phyloP scores from a whole-genome alignment of 2,797 vertebrate species.

The Sternotherus odoratus region DNA sequence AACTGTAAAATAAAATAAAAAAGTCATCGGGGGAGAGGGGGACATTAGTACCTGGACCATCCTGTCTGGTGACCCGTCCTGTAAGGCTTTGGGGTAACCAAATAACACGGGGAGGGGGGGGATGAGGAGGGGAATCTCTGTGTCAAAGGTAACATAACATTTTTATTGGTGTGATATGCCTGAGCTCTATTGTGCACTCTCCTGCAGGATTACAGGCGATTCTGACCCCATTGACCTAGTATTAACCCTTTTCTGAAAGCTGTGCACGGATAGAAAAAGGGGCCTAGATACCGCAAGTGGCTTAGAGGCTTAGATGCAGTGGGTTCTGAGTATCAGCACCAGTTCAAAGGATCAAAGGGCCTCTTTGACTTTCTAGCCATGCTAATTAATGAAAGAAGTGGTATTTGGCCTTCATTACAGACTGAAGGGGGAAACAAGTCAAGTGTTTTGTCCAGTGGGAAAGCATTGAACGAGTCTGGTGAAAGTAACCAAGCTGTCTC shows the following conservation, averaged over 20 bases:
- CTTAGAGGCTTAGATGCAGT: conserved; percentile 63
- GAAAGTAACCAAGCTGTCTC: conserved; percentile 18
- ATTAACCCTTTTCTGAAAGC: conserved; percentile 53
- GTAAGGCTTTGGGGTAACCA: neutral
- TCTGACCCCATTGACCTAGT: conserved; percentile 57
- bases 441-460: conserved; percentile 58
- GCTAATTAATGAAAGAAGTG: conserved; percentile 66
- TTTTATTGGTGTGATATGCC: conserved; percentile 1
- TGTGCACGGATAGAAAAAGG: conserved; percentile 20
- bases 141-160: conserved; percentile 2
- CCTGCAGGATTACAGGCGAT: conserved; percentile 64
- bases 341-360: conserved; percentile 72
- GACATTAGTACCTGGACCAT: neutral
- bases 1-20: neutral
- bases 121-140: neutral
- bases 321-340: conserved; percentile 56
- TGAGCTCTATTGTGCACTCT: conserved; percentile 38
- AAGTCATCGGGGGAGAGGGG: neutral
- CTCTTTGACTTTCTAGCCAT: conserved; percentile 55
- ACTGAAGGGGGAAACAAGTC: conserved; percentile 42
- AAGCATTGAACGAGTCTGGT: conserved; percentile 29
- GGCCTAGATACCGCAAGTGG: conserved; percentile 26
- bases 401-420: conserved; percentile 68
- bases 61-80: neutral
- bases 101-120: no score